Conservation (phyloP, 2,797 vertebrate genomes). For the Ciconia nigra region DNA sequence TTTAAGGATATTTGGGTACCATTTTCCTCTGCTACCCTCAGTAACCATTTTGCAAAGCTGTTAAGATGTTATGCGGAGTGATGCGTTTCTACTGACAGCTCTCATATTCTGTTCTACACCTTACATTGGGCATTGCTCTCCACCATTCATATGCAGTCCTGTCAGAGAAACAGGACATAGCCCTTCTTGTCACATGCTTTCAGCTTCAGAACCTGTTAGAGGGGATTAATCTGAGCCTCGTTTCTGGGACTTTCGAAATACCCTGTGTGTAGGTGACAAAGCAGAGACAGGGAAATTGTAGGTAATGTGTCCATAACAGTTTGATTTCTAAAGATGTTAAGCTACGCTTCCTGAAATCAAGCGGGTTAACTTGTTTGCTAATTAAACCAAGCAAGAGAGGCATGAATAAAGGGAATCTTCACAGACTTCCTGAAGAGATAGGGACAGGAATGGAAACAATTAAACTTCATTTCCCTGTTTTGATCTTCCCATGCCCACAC, state of each 20-base stretch:
- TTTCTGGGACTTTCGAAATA: neutral
- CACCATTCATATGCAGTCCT: rapidly evolving
- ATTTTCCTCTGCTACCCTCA: neutral
- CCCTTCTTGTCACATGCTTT: neutral
- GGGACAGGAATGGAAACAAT: neutral
- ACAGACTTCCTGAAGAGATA: neutral
- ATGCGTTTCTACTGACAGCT: neutral
- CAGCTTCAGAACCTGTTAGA: neutral
- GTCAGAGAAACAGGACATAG: neutral
- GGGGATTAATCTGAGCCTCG: neutral
- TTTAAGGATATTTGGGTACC: neutral
- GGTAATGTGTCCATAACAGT: rapidly evolving
- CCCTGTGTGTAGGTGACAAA: neutral
- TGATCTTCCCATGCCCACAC: neutral
- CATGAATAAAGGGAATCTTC: neutral
- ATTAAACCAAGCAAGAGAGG: neutral
- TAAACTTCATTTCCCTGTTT: neutral
- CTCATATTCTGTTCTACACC: rapidly evolving
- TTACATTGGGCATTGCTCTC: neutral
- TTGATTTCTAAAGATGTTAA: neutral
- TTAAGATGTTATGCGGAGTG: neutral
- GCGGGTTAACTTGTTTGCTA: neutral
- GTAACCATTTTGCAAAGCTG: neutral
- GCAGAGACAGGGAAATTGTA: neutral
- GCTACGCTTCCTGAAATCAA: neutral